Evolutionary conservation across 2,797 vertebrate genomes (phyloP), one percentile per base, ranked within the genome.

Genomic region (Pseudopleuronectes americanus): DNA sequence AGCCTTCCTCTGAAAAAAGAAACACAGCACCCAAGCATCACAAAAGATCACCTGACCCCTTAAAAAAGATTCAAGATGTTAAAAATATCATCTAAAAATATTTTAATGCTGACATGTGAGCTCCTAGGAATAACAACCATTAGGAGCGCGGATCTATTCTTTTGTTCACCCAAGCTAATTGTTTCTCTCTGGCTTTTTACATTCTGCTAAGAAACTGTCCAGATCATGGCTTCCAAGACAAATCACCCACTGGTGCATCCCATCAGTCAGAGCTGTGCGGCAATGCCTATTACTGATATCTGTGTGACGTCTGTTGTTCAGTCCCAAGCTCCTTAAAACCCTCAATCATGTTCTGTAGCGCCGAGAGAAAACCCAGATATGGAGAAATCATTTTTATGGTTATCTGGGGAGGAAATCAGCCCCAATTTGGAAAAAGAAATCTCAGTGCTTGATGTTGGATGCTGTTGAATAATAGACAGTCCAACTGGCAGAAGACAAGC

Each of bases 311-410:
- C 52, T 71, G 74, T 68, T 79, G 70, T 82, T 88, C 72, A 78
- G 77, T 79, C 68, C 53, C 55, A 53, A 64, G 69, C 79, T 73
- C 66, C 66, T 71, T 45, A 76, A 84, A 86, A 87, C 75, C 76
- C 78, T 79, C 86, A 74, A 85, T 88, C 83, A 83, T 80, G 74
- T 81, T 74, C 73, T 67, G 62, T 72, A 73, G 72, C 23, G 8
- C 71, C 66, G 45, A 76, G 36, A 62, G 31, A 62, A 57, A 67
- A 84, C 72, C 74, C 31, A 61, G 53, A 80, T 64, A 78, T 61
- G 67, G 23, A 47, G 43, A 86, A 86, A 86, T 86, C 52, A 72
- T 61, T 77, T 88, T 74, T 79, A 90, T 76, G 76, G 64, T 70
- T 81, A 24, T 76, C 72, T 28, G 23, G 26, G 45, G 72, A 83